phyloP scores from a whole-genome alignment of 2,113 vertebrate species.

The Hemiscyllium ocellatum region DNA sequence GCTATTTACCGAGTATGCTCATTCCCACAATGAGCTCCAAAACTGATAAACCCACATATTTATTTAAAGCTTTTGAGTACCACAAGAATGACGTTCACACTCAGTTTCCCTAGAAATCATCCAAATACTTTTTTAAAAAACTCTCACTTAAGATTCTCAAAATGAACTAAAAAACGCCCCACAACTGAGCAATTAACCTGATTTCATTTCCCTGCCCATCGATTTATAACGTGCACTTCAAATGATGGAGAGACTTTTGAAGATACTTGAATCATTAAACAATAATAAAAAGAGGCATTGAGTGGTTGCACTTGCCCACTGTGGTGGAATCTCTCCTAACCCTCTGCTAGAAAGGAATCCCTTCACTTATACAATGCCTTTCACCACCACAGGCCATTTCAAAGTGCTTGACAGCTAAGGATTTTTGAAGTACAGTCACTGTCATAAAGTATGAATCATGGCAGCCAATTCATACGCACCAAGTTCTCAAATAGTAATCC shows the following conservation, averaged over 20 bases:
- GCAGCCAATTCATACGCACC: background rate
- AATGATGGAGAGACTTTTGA: background rate
- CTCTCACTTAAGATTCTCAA: background rate
- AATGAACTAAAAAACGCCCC: background rate
- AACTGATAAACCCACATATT: background rate
- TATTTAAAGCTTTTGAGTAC: background rate
- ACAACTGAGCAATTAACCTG: background rate
- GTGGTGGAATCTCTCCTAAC: background rate
- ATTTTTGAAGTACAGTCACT: background rate
- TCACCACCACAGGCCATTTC: background rate
- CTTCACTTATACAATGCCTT: background rate
- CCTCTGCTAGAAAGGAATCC: background rate
- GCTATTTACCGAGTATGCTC: background rate
- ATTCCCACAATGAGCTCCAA: background rate
- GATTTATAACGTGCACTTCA: background rate
- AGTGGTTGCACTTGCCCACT: background rate
- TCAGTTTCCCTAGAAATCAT: background rate
- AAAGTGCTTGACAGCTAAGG: background rate
- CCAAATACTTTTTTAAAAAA: background rate
- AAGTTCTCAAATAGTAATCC: background rate
- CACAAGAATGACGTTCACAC: background rate
- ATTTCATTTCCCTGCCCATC: background rate
- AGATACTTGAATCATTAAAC: background rate
- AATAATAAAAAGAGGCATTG: background rate
- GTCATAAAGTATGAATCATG: background rate